Evolutionary conservation across 2,113 vertebrate genomes (phyloP).

Genomic region (Salminus brasiliensis): DNA sequence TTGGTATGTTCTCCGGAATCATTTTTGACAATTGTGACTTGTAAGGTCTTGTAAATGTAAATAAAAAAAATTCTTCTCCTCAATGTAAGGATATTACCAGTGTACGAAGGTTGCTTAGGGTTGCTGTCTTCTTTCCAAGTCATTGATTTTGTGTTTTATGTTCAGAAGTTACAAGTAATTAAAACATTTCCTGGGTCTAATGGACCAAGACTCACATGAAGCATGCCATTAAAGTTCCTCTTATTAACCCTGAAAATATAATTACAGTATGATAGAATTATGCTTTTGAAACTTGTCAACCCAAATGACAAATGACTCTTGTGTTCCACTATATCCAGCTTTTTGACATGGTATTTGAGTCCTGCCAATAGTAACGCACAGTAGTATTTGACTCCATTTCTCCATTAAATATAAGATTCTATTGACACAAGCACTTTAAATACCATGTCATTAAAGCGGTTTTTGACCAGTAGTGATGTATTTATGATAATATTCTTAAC

Average conservation of each 20-base stretch:
- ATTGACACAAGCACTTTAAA: not conserved
- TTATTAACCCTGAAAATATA: not conserved
- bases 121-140: not conserved
- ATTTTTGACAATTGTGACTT: not conserved
- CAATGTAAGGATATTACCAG: not conserved
- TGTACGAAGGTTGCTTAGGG: not conserved
- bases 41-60: not conserved
- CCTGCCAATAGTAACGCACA: not conserved
- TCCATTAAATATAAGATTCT: not conserved
- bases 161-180: not conserved
- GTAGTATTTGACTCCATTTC: not conserved
- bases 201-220: not conserved
- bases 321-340: not conserved
- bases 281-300: not conserved
- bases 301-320: not conserved
- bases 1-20: not conserved
- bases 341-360: not conserved
- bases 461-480: too few species aligned
- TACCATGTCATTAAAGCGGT: too few species aligned
- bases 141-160: not conserved
- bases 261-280: not conserved
- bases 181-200: not conserved
- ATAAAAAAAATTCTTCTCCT: not conserved
- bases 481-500: too few species aligned
- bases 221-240: not conserved